These are phyloP conservation scores for Pteromalus puparum DNA, from an alignment of 1,140 invertebrate genomes.

Conservation along the genomic window DNA sequence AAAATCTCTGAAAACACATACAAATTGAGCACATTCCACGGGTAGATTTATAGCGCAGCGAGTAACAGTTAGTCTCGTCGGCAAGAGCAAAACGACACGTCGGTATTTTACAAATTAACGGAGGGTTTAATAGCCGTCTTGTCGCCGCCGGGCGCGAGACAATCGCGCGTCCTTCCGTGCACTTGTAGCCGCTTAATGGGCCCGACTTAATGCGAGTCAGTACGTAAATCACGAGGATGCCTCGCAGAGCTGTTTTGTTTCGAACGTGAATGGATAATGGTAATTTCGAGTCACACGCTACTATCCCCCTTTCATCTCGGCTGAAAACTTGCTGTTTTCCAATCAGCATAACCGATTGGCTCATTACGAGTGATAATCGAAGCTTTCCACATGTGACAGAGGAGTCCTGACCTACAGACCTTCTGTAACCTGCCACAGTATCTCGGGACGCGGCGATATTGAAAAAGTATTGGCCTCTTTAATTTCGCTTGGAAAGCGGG, in stretches of 20 bases:
- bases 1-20: not conserved
- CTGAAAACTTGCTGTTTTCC: too few species aligned
- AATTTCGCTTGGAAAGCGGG: not conserved
- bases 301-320: too few species aligned
- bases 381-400: not conserved
- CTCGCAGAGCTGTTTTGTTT: not conserved
- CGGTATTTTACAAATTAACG: conserved; percentile 1
- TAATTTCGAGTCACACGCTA: too few species aligned
- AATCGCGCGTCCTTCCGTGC: not conserved
- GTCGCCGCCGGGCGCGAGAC: not conserved
- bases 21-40: not conserved
- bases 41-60: not conserved
- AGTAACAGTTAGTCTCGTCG: not conserved
- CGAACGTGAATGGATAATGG: not conserved
- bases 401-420: not conserved
- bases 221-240: not conserved
- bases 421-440: not conserved
- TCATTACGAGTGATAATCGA: not conserved
- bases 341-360: too few species aligned
- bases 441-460: too few species aligned
- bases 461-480: not conserved
- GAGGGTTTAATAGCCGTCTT: not conserved
- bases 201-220: not conserved
- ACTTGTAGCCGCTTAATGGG: not conserved
- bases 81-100: not conserved